Evolutionary conservation across 2,113 vertebrate genomes (phyloP).

Genomic region (Vombatus ursinus): DNA sequence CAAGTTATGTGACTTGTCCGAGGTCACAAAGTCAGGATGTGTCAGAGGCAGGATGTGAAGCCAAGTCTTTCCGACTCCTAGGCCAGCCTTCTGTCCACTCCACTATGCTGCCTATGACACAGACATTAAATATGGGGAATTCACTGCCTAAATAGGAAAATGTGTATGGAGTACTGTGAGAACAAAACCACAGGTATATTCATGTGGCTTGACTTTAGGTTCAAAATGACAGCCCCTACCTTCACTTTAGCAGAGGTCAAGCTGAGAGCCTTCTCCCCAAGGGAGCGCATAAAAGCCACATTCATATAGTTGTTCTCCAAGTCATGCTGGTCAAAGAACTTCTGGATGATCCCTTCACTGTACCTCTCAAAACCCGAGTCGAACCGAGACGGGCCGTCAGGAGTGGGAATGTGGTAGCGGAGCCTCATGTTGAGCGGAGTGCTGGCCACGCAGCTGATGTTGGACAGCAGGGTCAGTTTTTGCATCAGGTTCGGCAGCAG

Average conservation of each 20-base stretch:
- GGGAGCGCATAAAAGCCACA: conserved; percentile 81
- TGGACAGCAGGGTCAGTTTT: conserved; percentile 75
- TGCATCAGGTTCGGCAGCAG: conserved; percentile 83
- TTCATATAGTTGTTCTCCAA: conserved; percentile 82
- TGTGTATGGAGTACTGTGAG: not conserved
- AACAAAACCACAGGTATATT: not conserved
- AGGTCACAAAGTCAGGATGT: not conserved
- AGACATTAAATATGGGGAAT: not conserved
- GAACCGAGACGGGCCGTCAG: conserved; percentile 71
- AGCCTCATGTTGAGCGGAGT: conserved; percentile 69
- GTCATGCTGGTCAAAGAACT: conserved; percentile 81
- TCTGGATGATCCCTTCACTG: conserved; percentile 77
- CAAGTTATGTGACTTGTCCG: not conserved
- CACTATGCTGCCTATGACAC: not conserved
- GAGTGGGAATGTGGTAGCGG: conserved; percentile 80
- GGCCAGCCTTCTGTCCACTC: not conserved
- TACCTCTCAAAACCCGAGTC: conserved; percentile 86
- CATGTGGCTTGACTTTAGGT: not conserved
- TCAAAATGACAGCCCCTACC: conserved; percentile 66
- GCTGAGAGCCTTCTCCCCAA: conserved; percentile 81
- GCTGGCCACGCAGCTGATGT: conserved; percentile 81
- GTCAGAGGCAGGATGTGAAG: not conserved
- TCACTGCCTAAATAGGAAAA: not conserved
- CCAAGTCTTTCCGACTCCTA: not conserved
- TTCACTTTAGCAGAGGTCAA: conserved; percentile 76